phyloP scores from a whole-genome alignment of 1,140 invertebrate genomes.

The Chrysomallon squamiferum region DNA sequence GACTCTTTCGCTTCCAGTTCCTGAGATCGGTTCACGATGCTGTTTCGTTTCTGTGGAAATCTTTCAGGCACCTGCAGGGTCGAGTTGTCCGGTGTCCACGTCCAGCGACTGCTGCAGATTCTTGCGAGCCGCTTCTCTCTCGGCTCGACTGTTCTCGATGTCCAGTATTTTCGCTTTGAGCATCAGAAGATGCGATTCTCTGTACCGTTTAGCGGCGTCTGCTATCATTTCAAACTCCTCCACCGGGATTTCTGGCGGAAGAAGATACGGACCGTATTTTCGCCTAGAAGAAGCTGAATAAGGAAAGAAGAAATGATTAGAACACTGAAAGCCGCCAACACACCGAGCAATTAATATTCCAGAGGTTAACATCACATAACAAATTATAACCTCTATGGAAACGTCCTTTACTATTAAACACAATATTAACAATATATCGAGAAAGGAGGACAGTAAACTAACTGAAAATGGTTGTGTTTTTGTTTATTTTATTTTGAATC shows the following conservation, averaged over 20 bases:
- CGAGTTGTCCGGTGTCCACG: neutral
- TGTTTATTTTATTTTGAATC: neutral
- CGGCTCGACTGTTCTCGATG: slow-evolving; percentile 22
- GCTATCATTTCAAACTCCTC: slow-evolving; percentile 86
- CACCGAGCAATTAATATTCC: too few relatives aligned
- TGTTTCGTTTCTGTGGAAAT: neutral
- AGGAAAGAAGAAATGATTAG: too few relatives aligned
- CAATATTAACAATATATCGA: too few relatives aligned
- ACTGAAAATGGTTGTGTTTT: neutral
- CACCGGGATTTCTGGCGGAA: slow-evolving; percentile 80
- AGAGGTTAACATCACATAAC: too few relatives aligned
- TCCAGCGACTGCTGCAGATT: slow-evolving; percentile 3
- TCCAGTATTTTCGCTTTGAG: slow-evolving; percentile 33
- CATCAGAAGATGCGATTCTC: slow-evolving; percentile 21
- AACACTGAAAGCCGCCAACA: too few relatives aligned
- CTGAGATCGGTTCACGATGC: slow-evolving; percentile 1
- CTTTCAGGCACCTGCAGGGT: neutral
- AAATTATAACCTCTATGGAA: too few relatives aligned
- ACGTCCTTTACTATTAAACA: too few relatives aligned
- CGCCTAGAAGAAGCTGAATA: slow-evolving; percentile 85
- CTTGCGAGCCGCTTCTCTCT: slow-evolving; percentile 10
- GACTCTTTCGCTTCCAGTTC: neutral
- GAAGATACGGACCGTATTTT: slow-evolving; percentile 96
- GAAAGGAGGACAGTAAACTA: slow-evolving; percentile 2
- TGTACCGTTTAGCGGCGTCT: slow-evolving; percentile 71